A percentile compares a stretch with the other conserved stretches of the same genome.
Evolutionary conservation across 2,797 vertebrate genomes (phyloP).

Genomic region (Dermochelys coriacea): DNA sequence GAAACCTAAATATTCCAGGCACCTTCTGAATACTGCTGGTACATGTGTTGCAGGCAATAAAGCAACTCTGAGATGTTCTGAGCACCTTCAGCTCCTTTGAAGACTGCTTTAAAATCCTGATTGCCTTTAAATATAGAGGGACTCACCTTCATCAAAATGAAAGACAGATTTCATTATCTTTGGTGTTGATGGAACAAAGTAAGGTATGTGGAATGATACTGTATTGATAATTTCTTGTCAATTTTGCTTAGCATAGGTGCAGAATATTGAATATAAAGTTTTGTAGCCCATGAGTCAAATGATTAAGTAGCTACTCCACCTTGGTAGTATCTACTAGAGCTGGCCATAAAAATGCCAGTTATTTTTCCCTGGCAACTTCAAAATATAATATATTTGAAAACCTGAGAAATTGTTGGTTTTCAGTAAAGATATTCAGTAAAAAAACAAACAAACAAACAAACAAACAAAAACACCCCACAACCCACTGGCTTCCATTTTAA

Average conservation of each 20-base stretch:
- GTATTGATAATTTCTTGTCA: conserved; percentile 26
- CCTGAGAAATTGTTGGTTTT: too few relatives aligned
- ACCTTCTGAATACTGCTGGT: not conserved
- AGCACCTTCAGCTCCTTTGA: not conserved
- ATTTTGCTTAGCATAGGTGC: conserved; percentile 31
- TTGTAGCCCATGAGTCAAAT: conserved; percentile 17
- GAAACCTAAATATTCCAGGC: not conserved
- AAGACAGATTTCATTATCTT: not conserved
- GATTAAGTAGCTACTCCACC: not conserved
- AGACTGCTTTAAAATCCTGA: not conserved
- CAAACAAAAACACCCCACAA: too few relatives aligned
- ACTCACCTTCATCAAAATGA: not conserved
- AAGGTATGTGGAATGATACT: not conserved
- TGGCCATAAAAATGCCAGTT: not conserved
- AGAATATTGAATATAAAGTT: conserved; percentile 32
- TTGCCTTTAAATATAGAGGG: not conserved
- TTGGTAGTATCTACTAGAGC: not conserved
- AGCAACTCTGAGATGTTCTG: not conserved
- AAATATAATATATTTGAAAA: too few relatives aligned
- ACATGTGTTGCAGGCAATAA: not conserved
- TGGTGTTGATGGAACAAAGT: not conserved
- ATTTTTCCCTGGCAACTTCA: not conserved
- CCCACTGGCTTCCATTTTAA: too few relatives aligned
- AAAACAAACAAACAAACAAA: too few relatives aligned
- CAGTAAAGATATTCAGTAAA: too few relatives aligned